phyloP scores from a whole-genome alignment of 23 tunicate species.

The Aplidium turbinatum region DNA sequence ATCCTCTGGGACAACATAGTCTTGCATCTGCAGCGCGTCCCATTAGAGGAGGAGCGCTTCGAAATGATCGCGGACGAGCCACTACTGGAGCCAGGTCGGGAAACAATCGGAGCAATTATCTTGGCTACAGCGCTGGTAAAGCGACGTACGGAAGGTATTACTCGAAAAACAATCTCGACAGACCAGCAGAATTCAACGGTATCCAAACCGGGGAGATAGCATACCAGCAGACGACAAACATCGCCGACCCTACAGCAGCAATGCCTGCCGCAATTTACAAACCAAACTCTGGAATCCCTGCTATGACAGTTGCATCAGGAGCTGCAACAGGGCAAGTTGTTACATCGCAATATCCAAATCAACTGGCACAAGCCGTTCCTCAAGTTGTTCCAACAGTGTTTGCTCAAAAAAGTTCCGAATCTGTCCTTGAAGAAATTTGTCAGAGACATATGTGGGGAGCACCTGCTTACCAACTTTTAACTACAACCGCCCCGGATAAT shows the following conservation, averaged over 20 bases:
- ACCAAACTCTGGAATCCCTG: conserved; percentile 12
- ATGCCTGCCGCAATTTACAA: conserved; percentile 24
- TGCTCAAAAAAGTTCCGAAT: conserved; percentile 34
- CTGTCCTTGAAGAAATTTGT: conserved; percentile 70
- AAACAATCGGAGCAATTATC: conserved; percentile 63
- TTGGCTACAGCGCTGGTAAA: conserved; percentile 99
- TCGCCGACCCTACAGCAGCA: conserved; percentile 7
- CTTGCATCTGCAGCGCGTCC: conserved; percentile 52
- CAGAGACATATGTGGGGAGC: conserved; percentile 78
- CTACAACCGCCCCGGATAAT: conserved; percentile 64
- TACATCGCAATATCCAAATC: conserved; percentile 32
- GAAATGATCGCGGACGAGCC: conserved; percentile 51
- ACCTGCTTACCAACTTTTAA: conserved; percentile 79
- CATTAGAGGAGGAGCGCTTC: conserved; percentile 54
- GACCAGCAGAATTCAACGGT: conserved; percentile 36
- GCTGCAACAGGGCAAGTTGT: conserved; percentile 33
- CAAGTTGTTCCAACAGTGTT: conserved; percentile 6
- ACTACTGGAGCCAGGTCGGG: conserved; percentile 38
- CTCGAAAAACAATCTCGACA: conserved; percentile 87
- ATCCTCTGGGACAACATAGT: conserved; percentile 71
- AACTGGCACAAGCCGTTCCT: conserved; percentile 36
- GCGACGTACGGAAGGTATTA: conserved; percentile 99
- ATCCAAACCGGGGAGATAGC: not conserved
- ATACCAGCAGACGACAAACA: not conserved
- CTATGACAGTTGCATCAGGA: conserved; percentile 32